phyloP scores from a whole-genome alignment of 2,888 invertebrate genomes.

The Leucophenga montana region DNA sequence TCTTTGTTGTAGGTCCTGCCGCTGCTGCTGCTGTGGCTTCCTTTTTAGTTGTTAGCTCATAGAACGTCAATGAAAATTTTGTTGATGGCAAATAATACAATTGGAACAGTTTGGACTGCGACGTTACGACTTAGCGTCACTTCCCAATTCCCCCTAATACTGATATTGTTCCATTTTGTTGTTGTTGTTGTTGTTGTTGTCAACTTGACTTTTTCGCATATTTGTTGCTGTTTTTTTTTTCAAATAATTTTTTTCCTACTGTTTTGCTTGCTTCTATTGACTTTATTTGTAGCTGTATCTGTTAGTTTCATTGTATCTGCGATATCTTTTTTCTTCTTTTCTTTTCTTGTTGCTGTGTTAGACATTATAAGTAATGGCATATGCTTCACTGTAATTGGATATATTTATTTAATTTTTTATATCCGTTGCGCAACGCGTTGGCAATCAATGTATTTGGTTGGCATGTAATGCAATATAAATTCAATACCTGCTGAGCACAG shows the following conservation, averaged over 20 bases:
- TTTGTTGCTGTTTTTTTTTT: conserved; percentile 8
- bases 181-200: not conserved
- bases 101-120: conserved; percentile 12
- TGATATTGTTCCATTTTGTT: not conserved
- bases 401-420: conserved; percentile 16
- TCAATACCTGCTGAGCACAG: not conserved
- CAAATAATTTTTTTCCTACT: not conserved
- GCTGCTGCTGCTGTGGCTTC: conserved; percentile 5
- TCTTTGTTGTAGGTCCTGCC: not conserved
- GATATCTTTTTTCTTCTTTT: not conserved
- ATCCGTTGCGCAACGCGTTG: not conserved
- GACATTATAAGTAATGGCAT: conserved; percentile 16
- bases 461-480: not conserved
- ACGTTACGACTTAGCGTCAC: not conserved
- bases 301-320: not conserved
- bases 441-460: too few species aligned
- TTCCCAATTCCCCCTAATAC: not conserved
- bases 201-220: not conserved
- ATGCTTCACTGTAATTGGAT: conserved; percentile 23
- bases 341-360: not conserved
- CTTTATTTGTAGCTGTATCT: not conserved
- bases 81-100: conserved; percentile 34
- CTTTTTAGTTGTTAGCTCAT: conserved; percentile 40
- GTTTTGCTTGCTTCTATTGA: conserved; percentile 4
- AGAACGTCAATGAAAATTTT: conserved; percentile 41